Evolutionary conservation across 2,797 vertebrate genomes (phyloP).

Genomic region (Coregonus suidteri): DNA sequence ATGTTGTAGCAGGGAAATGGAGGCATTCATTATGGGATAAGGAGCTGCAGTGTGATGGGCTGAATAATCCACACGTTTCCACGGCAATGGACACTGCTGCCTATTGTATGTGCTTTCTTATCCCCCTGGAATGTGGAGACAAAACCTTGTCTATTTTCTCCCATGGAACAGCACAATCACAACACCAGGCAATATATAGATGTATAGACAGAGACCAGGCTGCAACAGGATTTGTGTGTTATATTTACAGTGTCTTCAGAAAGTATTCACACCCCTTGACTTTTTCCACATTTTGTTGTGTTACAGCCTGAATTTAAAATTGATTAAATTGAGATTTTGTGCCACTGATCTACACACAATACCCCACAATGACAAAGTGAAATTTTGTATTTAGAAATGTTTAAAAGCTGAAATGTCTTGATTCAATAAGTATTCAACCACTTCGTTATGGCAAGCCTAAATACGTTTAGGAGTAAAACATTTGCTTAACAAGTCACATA

Average conservation of each 20-base stretch:
- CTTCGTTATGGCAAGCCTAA: too few species aligned
- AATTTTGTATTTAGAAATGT: too few species aligned
- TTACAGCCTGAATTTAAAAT: too few species aligned
- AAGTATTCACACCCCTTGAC: too few species aligned
- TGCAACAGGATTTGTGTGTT: neutral
- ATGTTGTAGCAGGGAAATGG: constrained; percentile 36
- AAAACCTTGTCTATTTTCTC: constrained; percentile 33
- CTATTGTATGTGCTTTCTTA: constrained; percentile 39
- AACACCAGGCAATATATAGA: neutral
- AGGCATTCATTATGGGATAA: constrained; percentile 42
- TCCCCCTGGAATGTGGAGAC: constrained; percentile 38
- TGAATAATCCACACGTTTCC: constrained; percentile 39
- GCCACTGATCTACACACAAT: too few species aligned
- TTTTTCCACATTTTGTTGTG: too few species aligned
- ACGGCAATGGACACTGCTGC: constrained; percentile 16
- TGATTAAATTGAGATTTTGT: too few species aligned
- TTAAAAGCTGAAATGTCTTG: too few species aligned
- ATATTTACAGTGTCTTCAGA: neutral
- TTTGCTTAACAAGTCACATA: too few species aligned
- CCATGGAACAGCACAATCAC: constrained; percentile 16
- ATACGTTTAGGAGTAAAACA: too few species aligned
- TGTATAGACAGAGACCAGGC: neutral
- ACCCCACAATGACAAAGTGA: too few species aligned
- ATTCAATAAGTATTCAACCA: too few species aligned
- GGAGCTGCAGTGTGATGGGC: constrained; percentile 37